Evolutionary conservation across 2,113 vertebrate species (phyloP).

Genomic region (Mormoops blainvillei): DNA sequence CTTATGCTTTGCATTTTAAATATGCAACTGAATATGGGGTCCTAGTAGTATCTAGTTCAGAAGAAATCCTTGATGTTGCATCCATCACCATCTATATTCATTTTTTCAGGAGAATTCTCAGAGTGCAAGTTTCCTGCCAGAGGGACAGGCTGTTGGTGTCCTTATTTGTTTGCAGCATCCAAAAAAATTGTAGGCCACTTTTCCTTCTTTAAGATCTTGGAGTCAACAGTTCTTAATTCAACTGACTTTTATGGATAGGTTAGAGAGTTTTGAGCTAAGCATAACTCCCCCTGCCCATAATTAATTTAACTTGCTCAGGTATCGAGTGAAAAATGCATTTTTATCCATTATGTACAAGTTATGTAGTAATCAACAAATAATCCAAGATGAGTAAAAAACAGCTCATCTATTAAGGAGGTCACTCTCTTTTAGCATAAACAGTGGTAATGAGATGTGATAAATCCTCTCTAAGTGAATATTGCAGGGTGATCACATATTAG

Average conservation of each 20-base stretch:
- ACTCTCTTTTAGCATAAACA: neutral
- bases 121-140: neutral
- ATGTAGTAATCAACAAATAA: neutral
- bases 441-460: neutral
- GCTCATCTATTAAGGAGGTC: neutral
- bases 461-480: neutral
- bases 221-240: neutral
- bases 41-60: neutral
- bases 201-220: neutral
- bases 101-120: neutral
- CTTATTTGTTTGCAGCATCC: neutral
- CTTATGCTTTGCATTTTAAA: neutral
- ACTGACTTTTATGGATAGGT: neutral
- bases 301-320: neutral
- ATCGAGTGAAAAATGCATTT: neutral
- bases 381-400: neutral
- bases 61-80: neutral
- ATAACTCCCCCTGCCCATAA: neutral
- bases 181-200: neutral
- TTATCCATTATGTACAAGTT: neutral
- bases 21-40: neutral
- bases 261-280: neutral
- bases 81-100: neutral
- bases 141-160: neutral
- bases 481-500: neutral